Evolutionary conservation across 2,797 vertebrate genomes (phyloP).

Genomic region (Synanceia verrucosa): DNA sequence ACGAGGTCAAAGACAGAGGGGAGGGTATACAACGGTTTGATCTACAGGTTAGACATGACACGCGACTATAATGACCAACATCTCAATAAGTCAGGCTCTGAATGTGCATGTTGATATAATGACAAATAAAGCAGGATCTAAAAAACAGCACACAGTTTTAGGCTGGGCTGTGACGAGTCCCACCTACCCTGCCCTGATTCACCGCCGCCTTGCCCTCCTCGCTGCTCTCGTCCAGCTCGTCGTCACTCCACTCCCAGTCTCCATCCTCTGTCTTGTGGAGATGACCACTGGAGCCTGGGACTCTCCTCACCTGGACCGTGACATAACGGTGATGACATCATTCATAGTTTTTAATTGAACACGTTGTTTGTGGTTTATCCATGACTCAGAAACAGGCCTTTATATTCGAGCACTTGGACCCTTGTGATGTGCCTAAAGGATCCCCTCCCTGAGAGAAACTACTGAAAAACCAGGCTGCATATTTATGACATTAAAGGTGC

Average conservation of each 20-base stretch:
- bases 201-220: constrained; percentile 93
- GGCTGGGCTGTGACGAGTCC: too few species aligned
- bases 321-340: constrained; percentile 11
- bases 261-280: constrained; percentile 98
- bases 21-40: constrained; percentile 11
- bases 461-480: background rate
- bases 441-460: background rate
- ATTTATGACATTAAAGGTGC: background rate
- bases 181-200: constrained; percentile 91
- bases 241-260: constrained; percentile 99
- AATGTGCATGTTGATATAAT: background rate
- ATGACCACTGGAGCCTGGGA: constrained; percentile 96
- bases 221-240: constrained; percentile 94
- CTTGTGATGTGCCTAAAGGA: background rate
- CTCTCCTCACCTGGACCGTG: constrained; percentile 89
- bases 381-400: background rate
- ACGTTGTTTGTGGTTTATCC: background rate
- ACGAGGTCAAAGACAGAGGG: constrained; percentile 38
- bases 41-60: constrained; percentile 23
- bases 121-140: background rate
- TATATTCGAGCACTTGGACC: background rate
- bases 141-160: too few species aligned
- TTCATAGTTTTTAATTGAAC: background rate
- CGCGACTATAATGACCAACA: constrained; percentile 17
- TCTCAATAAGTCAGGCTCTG: background rate